Base-by-base conservation (phyloP, 2,797 vertebrate genomes). In the Microctenopoma lineatum region DNA sequence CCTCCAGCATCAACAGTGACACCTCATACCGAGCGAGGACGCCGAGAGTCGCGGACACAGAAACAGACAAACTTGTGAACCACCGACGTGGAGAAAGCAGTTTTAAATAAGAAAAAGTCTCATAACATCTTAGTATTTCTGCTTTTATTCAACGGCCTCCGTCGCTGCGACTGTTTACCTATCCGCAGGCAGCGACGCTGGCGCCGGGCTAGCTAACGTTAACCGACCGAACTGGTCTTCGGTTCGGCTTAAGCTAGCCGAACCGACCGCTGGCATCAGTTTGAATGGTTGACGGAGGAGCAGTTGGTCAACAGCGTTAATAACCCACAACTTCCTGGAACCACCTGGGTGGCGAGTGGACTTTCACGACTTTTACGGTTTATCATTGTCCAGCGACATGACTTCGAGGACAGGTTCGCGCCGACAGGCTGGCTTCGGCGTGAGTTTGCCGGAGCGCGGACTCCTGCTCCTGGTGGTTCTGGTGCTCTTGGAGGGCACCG, bases 1-100 rank as follows among this genome's bases (percentile, higher is more conserved):
- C 66, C 73, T 79, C 75, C 83, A 79, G 84, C 77, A 79, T 84
- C 86, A 76, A 55, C 80, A 53, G 29, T 81, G 83, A 87, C 86
- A 84, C 59, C 65, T 72, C 80, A 58, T 4, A 26, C 68, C 39
- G 45, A 58, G 21, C 18, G 73, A 64, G 67, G 79, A 83, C 78
- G 12, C 26, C 29, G 51, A 36, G 2, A 39, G 58, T 36, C 54
- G 15, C 63, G 42, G 66, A 85, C 69, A 46, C 29, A 9, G 56
- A 55, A 29, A 41, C 18, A 13, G 54, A 42, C 3, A 29, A 85
- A 84, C 74, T 81, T 60, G 58, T 39, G 26, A 59, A 76, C 52
- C 51, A 47, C 45, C 0, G 16, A 15, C 12, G 62, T 9, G 1
- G 4, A 45, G 34, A 39, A 57, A 34, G 2, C 32, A 8, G 32